These are phyloP conservation scores for Pipra filicauda DNA, from an alignment of 2,113 vertebrate genomes.

Conservation along the genomic window DNA sequence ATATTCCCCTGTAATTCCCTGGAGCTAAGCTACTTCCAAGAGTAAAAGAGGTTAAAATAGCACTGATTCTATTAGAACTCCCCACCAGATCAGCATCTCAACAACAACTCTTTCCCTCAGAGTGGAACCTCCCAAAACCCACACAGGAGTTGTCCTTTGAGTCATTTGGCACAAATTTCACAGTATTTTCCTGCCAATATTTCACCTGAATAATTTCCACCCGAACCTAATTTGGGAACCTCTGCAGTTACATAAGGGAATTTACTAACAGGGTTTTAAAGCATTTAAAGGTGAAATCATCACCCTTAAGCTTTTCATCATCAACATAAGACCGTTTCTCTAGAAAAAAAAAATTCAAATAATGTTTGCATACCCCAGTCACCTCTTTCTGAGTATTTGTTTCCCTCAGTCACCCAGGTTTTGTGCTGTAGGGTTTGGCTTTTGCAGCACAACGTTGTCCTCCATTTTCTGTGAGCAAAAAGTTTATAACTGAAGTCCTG, in stretches of 20 bases:
- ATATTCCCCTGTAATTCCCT: background rate
- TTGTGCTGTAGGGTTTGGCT: background rate
- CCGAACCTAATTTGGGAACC: background rate
- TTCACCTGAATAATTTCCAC: background rate
- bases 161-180: no score
- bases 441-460: background rate
- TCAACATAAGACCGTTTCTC: background rate
- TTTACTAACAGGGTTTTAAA: background rate
- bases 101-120: background rate
- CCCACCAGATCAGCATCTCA: no score
- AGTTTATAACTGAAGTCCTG: background rate
- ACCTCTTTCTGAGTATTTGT: background rate
- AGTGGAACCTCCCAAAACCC: background rate
- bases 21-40: background rate
- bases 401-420: background rate
- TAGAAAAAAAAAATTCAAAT: background rate
- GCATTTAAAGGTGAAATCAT: background rate
- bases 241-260: background rate
- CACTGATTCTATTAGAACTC: background rate
- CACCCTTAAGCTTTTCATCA: background rate
- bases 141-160: background rate
- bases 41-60: background rate
- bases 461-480: background rate
- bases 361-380: background rate
- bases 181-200: background rate